Base-by-base conservation (phyloP, 2,113 vertebrate genomes). In the Cyrtonyx montezumae region DNA sequence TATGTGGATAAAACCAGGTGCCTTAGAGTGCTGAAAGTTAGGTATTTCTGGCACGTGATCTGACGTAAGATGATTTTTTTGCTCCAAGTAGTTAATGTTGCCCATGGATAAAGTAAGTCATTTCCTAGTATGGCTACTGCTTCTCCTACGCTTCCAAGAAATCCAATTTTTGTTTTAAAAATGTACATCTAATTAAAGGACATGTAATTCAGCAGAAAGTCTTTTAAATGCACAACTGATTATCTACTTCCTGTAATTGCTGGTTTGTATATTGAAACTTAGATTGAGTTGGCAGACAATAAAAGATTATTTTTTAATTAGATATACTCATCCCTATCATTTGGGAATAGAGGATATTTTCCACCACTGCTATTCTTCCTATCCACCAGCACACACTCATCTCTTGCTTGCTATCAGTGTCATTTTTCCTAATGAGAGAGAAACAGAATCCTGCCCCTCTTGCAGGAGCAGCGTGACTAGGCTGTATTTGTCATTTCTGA, bases 281-380 rank as follows among this genome's bases (percentile, higher is more conserved):
- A 94, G 95, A 97, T 96, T 93, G 96, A 97, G 88, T 95, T 97
- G 96, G 94, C 95, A 97, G 95, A 95, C 95, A 96, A 96, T 94
- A 96, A 97, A 95, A 97, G 90, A 96, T 97, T 95, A 95, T 96
- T 97, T 96, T 96, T 97, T 96, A 97, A 97, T 97, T 97, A 96
- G 95, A 96, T 94, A 95, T 96, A 96, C 87, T 95, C 94, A 93
- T 93, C 79, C 71, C 83, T 82, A 62, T 84, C 93, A 92, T 95
- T 95, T 96, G 96, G 94, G 96, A 96, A 96, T 90, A 90, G 81
- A 71, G 81, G 91, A 85, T 94, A 79, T 88, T 93, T 94, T 92
- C 90, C 79, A 91, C 86, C 68, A 78, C 48, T 92, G 56, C 36
- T 70, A 8, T 87, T 74, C 67, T 79, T 84, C 48, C 79, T 69